These are phyloP conservation scores for Montipora cactus DNA, from an alignment of 64 coral and sea anemone genomes.

Conservation along the genomic window DNA sequence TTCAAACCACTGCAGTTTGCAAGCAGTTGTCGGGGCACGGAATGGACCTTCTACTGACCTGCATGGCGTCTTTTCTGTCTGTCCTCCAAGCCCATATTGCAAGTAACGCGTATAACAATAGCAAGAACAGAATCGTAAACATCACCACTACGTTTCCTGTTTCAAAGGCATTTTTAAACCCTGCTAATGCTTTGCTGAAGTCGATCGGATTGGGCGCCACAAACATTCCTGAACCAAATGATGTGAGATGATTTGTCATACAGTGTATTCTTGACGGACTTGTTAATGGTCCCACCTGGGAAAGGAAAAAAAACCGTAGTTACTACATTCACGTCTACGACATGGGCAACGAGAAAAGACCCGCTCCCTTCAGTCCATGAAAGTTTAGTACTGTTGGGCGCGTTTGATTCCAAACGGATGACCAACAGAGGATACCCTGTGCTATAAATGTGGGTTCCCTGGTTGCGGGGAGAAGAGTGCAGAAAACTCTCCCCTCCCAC, in stretches of 20 bases:
- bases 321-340: no score
- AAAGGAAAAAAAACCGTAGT: not conserved
- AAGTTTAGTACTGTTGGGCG: no score
- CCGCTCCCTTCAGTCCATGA: no score
- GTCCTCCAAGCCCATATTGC: constrained; percentile 61
- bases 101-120: constrained; percentile 58
- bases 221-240: constrained; percentile 75
- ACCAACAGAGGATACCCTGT: no score
- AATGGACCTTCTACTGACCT: constrained; percentile 15
- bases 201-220: constrained; percentile 86
- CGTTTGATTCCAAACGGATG: no score
- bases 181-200: constrained; percentile 72
- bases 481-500: no score
- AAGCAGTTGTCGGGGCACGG: no score
- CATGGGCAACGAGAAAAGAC: no score
- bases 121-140: constrained; percentile 60
- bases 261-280: constrained; percentile 69
- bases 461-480: no score
- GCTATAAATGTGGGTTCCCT: no score
- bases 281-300: constrained; percentile 71
- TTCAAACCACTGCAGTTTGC: no score
- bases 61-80: constrained; percentile 62
- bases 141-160: constrained; percentile 83
- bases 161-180: constrained; percentile 66
- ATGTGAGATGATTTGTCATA: constrained; percentile 78